Evolutionary conservation across 2,113 vertebrate species (phyloP).

Genomic region (Vulpes lagopus): DNA sequence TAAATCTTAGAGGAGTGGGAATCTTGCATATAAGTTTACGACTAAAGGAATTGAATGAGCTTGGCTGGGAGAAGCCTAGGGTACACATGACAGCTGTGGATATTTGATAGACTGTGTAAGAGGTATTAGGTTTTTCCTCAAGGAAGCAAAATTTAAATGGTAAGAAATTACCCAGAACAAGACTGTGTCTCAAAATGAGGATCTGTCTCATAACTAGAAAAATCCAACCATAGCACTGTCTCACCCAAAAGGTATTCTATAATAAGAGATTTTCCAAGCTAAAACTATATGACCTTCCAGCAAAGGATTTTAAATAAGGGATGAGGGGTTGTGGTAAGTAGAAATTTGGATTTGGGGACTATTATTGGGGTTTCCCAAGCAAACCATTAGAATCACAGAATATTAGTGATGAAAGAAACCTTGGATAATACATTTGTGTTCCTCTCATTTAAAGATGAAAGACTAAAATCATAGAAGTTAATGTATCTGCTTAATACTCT

Average conservation of each 20-base stretch:
- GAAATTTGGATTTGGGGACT: background rate
- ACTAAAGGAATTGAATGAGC: background rate
- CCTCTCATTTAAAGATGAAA: conserved; percentile 29
- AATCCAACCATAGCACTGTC: background rate
- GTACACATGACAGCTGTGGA: background rate
- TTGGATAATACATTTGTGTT: background rate
- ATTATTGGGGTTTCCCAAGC: background rate
- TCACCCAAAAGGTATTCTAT: background rate
- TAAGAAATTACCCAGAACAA: background rate
- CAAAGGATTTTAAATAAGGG: background rate
- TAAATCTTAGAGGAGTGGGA: background rate
- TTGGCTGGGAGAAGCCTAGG: background rate
- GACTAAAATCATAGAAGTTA: background rate
- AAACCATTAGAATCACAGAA: background rate
- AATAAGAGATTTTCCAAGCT: conserved; percentile 3
- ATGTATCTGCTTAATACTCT: background rate
- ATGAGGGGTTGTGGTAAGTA: background rate
- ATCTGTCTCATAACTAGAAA: conserved; percentile 23
- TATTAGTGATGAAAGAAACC: background rate
- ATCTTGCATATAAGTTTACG: conserved; percentile 45
- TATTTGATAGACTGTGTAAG: conserved; percentile 9
- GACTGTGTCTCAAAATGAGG: conserved; percentile 13
- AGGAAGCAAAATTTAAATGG: background rate
- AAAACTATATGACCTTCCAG: background rate
- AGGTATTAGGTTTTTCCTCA: background rate